Conservation (phyloP, 1,140 invertebrate species). For the Lordiphosa collinella region DNA sequence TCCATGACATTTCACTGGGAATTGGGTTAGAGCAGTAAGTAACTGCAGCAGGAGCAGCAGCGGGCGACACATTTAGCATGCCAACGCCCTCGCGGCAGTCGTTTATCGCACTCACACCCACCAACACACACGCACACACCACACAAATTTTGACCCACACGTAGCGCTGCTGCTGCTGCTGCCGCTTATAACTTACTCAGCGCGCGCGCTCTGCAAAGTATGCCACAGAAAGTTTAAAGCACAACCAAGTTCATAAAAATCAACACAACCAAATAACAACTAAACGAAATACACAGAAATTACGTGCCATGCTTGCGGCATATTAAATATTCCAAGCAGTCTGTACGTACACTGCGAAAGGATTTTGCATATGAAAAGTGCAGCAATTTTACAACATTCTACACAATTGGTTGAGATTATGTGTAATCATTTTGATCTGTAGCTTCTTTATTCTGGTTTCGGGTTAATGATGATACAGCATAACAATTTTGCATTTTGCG, state of each 20-base stretch:
- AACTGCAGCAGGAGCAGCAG: constrained; percentile 21
- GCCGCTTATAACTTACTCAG: constrained; percentile 31
- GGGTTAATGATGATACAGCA: too few relatives aligned
- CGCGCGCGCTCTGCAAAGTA: constrained; percentile 25
- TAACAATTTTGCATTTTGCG: too few relatives aligned
- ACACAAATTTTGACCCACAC: constrained; percentile 35
- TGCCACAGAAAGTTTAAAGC: constrained; percentile 44
- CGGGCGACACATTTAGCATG: constrained; percentile 22
- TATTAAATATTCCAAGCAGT: constrained; percentile 4
- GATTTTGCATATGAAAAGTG: too few relatives aligned
- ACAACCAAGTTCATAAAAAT: constrained; percentile 48
- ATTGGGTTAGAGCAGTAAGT: constrained; percentile 46
- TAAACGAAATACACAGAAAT: constrained; percentile 30
- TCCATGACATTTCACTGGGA: constrained; percentile 53
- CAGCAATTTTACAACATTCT: too few relatives aligned
- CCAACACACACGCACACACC: background rate
- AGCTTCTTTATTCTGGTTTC: too few relatives aligned
- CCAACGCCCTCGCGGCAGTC: constrained; percentile 12
- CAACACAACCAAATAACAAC: constrained; percentile 23
- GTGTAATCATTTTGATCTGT: too few relatives aligned
- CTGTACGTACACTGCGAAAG: background rate
- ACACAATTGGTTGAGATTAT: too few relatives aligned
- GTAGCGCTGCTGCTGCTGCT: constrained; percentile 8
- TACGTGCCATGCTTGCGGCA: constrained; percentile 12
- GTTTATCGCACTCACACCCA: constrained; percentile 36